These are phyloP conservation scores for Daboia siamensis DNA, from an alignment of 2,113 vertebrate genomes.

Conservation along the genomic window DNA sequence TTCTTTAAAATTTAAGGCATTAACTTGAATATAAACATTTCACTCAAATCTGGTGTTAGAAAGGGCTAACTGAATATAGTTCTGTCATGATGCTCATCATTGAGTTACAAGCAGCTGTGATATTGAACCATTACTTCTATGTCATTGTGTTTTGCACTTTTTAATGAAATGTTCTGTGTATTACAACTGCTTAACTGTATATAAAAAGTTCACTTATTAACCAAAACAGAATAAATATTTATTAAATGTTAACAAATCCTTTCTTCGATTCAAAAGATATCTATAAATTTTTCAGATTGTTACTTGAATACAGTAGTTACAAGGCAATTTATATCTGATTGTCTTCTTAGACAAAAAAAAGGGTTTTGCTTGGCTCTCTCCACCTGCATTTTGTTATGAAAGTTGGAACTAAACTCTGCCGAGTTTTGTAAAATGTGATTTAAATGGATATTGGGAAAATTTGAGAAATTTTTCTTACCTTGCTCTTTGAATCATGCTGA, in stretches of 20 bases:
- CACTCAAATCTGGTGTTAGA: not conserved
- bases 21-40: not conserved
- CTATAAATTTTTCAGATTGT: not conserved
- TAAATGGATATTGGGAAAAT: not conserved
- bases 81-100: not conserved
- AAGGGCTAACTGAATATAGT: not conserved
- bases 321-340: not conserved
- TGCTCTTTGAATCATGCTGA: not conserved
- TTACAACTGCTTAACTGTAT: not conserved
- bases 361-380: not conserved
- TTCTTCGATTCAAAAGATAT: not conserved
- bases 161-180: not conserved
- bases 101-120: not conserved
- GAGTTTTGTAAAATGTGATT: not conserved
- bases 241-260: not conserved
- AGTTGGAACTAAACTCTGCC: not conserved
- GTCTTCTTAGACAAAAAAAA: not conserved
- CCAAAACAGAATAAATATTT: not conserved
- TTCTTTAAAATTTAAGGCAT: not conserved
- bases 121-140: not conserved
- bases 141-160: not conserved
- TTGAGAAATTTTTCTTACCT: not conserved
- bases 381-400: not conserved
- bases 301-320: not conserved
- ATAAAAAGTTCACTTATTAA: not conserved